Conservation (phyloP, 2,888 invertebrate genomes). For the Lumbricus terrestris region DNA sequence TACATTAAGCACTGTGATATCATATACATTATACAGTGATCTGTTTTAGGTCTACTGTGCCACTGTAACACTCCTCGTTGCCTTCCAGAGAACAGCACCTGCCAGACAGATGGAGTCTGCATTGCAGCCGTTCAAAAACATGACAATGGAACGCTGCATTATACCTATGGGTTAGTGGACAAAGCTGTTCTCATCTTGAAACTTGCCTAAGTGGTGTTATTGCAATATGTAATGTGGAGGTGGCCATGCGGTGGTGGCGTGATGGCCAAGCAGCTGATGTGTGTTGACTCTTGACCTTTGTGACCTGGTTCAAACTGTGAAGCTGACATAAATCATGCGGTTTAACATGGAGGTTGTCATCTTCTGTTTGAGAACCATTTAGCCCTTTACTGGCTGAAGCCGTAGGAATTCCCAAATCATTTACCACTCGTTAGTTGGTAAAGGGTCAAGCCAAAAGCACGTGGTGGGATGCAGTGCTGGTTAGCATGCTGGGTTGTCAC, state of each 20-base stretch:
- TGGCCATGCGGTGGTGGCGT: no score
- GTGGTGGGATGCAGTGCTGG: not conserved
- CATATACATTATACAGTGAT: not conserved
- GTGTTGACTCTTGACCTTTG: not conserved
- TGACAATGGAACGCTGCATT: not conserved
- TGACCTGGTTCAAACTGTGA: not conserved
- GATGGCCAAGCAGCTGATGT: not conserved
- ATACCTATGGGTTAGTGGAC: not conserved
- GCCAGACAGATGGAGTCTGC: not conserved
- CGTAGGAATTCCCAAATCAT: no score
- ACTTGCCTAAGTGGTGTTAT: not conserved
- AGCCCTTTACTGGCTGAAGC: no score
- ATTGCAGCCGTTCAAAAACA: not conserved
- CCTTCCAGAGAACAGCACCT: not conserved
- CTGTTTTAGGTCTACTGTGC: conserved; percentile 9
- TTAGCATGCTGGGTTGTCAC: not conserved
- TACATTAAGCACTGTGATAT: no score
- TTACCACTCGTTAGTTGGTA: no score
- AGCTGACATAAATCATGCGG: not conserved
- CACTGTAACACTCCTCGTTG: not conserved
- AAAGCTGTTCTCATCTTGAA: not conserved
- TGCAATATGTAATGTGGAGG: not conserved
- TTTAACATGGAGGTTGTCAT: not conserved
- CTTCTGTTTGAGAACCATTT: not conserved
- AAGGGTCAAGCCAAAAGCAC: not conserved